Percentiles rank a stretch among this genome's conserved stretches.
phyloP scores from a whole-genome alignment of 2,797 vertebrate genomes.

The Myotis vivesi region DNA sequence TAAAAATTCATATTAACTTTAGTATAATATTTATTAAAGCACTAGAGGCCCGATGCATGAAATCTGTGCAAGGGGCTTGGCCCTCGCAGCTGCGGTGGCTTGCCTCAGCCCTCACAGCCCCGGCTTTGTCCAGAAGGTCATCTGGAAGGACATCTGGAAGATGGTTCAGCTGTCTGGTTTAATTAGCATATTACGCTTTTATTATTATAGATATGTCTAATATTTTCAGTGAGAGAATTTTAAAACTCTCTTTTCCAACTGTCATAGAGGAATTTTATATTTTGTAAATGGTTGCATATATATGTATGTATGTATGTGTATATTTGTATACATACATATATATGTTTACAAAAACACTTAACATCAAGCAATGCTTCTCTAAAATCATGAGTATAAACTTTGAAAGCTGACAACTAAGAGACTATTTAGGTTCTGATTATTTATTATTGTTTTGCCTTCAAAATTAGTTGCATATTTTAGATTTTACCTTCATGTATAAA shows the following conservation, averaged over 20 bases:
- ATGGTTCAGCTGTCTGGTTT: too few species aligned
- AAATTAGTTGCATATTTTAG: neutral
- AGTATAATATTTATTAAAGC: neutral
- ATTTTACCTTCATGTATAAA: neutral
- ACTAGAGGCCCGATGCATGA: too few species aligned
- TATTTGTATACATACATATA: neutral
- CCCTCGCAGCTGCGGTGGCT: too few species aligned
- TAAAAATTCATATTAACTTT: neutral
- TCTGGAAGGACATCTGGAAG: too few species aligned
- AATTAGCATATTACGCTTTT: too few species aligned
- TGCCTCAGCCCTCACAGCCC: too few species aligned
- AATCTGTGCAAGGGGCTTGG: too few species aligned
- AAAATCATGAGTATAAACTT: conserved; percentile 22
- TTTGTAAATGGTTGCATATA: neutral
- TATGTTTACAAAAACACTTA: neutral
- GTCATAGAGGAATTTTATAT: neutral
- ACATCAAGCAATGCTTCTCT: neutral
- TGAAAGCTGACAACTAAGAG: neutral
- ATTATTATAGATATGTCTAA: neutral
- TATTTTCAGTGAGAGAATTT: neutral
- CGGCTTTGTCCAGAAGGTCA: too few species aligned
- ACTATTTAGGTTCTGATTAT: neutral
- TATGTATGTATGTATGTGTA: neutral
- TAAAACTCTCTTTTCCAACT: neutral
- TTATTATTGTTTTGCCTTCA: neutral